A percentile compares a stretch with the other conserved stretches of the same genome.
phyloP scores from a whole-genome alignment of 2,888 invertebrate genomes.

The Marronus borbonicus region DNA sequence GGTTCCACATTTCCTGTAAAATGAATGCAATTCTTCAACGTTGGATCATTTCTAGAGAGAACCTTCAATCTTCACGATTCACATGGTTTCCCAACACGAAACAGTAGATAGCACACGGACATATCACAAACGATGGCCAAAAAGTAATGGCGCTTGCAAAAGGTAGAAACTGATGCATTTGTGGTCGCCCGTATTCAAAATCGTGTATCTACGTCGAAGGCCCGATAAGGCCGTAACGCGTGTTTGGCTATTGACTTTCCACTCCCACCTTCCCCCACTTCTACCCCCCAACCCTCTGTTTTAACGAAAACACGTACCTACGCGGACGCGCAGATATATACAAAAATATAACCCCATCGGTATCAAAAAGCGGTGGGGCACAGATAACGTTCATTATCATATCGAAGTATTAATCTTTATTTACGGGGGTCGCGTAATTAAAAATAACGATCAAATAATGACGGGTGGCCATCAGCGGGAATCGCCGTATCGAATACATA shows the following conservation, averaged over 20 bases:
- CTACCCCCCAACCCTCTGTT: neutral
- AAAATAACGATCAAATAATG: slow-evolving; percentile 48
- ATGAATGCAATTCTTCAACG: too few species aligned
- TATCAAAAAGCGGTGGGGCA: neutral
- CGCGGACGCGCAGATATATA: neutral
- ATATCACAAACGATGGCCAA: neutral
- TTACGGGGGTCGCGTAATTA: slow-evolving; percentile 35
- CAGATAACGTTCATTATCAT: slow-evolving; percentile 47
- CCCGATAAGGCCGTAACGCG: slow-evolving; percentile 32
- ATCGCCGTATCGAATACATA: slow-evolving; percentile 35
- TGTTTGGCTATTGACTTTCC: slow-evolving; percentile 26
- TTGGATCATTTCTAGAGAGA: too few species aligned
- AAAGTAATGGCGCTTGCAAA: slow-evolving; percentile 15
- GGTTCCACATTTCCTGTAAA: too few species aligned
- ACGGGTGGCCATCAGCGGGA: slow-evolving; percentile 34
- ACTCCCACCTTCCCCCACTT: neutral
- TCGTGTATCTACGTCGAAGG: slow-evolving; percentile 10
- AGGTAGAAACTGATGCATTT: slow-evolving; percentile 27
- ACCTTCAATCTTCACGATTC: too few species aligned
- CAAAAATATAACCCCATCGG: neutral
- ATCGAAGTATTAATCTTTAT: slow-evolving; percentile 47
- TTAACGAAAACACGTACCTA: neutral
- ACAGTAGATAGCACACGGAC: neutral
- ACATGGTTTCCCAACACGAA: too few species aligned
- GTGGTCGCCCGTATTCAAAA: slow-evolving; percentile 26